A percentile compares a stretch with the other conserved stretches of the same genome.
Conservation (phyloP, 2,113 vertebrate species). For the Etheostoma cragini region DNA sequence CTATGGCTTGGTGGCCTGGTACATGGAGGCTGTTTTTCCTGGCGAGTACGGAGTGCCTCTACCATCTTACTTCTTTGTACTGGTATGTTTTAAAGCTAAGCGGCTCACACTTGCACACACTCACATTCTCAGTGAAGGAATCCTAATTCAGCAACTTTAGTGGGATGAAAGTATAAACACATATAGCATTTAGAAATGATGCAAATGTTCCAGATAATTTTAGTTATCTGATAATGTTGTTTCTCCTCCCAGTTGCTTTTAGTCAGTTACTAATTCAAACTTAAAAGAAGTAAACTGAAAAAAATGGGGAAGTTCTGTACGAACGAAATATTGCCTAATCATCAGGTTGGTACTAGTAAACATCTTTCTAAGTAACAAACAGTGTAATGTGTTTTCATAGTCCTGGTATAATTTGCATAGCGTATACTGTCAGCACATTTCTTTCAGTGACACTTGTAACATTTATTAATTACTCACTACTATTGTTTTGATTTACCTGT, state of each 20-base stretch:
- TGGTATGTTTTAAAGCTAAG: constrained; percentile 84
- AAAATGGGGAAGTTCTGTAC: background rate
- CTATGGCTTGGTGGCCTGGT: constrained; percentile 93
- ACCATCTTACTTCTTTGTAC: constrained; percentile 94
- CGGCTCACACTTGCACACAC: background rate
- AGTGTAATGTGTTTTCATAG: background rate
- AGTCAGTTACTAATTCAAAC: background rate
- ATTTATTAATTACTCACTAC: background rate
- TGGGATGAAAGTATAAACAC: background rate
- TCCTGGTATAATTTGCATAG: background rate
- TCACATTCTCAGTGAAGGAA: background rate
- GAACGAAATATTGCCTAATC: background rate
- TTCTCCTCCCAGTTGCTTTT: background rate
- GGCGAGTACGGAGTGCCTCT: constrained; percentile 95
- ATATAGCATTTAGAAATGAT: background rate
- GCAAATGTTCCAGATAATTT: background rate
- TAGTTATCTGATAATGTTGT: background rate
- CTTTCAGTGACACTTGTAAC: background rate
- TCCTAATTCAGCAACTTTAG: background rate
- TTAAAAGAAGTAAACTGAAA: background rate
- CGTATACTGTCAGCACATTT: background rate
- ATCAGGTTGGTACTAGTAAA: background rate
- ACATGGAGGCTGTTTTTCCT: constrained; percentile 93
- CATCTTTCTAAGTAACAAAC: background rate
- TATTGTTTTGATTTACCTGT: background rate